Evolutionary conservation across 2,797 vertebrate genomes (phyloP).

Genomic region (Chloroceryle amazona): DNA sequence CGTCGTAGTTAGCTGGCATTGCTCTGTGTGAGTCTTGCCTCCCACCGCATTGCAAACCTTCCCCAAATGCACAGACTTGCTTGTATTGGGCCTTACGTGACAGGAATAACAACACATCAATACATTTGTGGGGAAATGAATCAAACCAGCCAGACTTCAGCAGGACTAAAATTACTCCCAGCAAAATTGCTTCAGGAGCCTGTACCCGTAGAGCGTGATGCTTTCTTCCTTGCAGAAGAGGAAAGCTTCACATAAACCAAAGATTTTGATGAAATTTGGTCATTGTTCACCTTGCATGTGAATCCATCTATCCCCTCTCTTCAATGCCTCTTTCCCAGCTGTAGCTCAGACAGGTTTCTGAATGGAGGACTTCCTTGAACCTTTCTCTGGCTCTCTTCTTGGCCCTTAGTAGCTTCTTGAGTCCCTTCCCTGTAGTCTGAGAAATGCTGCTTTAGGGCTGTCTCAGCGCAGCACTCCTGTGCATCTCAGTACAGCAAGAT

Average conservation of each 20-base stretch:
- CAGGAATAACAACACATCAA: neutral
- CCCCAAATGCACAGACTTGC: neutral
- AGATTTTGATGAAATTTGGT: neutral
- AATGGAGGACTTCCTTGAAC: neutral
- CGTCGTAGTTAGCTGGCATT: neutral
- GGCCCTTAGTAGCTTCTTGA: neutral
- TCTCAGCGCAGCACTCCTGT: neutral
- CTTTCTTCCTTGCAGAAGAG: neutral
- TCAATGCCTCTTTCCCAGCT: neutral
- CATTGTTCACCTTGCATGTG: neutral
- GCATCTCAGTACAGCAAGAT: neutral
- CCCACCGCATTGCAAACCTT: neutral
- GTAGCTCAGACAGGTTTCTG: neutral
- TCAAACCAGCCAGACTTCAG: neutral
- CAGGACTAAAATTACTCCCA: neutral
- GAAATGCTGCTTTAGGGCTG: neutral
- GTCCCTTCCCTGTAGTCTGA: neutral
- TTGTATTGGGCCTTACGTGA: rapidly evolving
- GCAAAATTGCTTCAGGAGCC: neutral
- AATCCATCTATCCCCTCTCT: neutral
- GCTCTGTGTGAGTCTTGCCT: neutral
- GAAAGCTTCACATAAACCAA: neutral
- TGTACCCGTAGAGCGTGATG: rapidly evolving
- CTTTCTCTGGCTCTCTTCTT: neutral
- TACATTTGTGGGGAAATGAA: neutral